phyloP scores from a whole-genome alignment of 1,140 invertebrate species.

The Pissodes strobi region DNA sequence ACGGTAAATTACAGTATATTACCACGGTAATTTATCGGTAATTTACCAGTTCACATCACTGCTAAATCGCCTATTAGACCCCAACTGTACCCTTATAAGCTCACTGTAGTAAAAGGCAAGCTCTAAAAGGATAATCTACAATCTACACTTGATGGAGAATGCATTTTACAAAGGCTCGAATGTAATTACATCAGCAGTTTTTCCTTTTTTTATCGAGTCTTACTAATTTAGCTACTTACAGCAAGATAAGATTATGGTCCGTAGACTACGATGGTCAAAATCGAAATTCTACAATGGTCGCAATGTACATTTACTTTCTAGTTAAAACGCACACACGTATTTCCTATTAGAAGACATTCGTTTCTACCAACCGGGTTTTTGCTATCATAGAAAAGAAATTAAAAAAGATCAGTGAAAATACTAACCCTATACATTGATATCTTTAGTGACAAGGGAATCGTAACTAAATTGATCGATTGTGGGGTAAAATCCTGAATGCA shows the following conservation, averaged over 20 bases:
- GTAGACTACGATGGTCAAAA: not conserved
- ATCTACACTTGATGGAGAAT: not conserved
- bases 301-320: not conserved
- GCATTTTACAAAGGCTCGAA: not conserved
- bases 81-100: not conserved
- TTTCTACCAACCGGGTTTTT: not conserved
- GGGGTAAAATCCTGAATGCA: no score
- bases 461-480: no score
- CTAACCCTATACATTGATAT: no score
- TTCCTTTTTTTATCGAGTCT: not conserved
- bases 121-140: not conserved
- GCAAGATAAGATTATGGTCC: not conserved
- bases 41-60: no score
- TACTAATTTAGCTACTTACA: not conserved
- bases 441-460: no score
- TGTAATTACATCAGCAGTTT: not conserved
- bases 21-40: no score
- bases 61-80: not conserved
- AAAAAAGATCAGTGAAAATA: no score
- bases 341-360: not conserved
- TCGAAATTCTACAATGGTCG: no score
- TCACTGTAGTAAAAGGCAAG: not conserved
- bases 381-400: not conserved
- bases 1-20: no score
- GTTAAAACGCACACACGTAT: not conserved